Conservation (phyloP, 1,140 invertebrate genomes). For the Pseudoatta argentina region DNA sequence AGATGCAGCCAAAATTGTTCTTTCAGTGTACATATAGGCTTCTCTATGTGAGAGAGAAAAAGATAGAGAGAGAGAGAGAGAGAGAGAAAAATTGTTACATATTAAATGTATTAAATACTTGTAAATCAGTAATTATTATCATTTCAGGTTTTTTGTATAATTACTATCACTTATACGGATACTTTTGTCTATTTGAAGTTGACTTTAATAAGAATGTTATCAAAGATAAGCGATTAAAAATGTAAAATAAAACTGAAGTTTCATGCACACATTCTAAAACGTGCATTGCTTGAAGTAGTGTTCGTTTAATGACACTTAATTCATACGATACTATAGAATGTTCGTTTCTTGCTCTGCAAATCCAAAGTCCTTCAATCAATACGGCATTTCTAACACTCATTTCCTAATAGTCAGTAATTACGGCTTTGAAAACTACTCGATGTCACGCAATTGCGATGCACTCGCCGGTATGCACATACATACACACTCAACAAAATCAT, state of each 20-base stretch:
- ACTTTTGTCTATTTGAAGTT: not conserved
- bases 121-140: not conserved
- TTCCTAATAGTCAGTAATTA: constrained; percentile 56
- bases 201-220: constrained; percentile 9
- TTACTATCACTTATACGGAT: not conserved
- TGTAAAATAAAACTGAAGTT: constrained; percentile 7
- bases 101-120: not conserved
- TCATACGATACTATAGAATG: constrained; percentile 45
- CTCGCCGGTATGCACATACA: not conserved
- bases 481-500: not conserved
- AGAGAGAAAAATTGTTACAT: too few relatives aligned
- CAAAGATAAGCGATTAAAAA: not conserved
- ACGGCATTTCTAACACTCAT: constrained; percentile 50
- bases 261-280: not conserved
- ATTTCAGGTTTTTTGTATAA: not conserved
- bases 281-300: not conserved
- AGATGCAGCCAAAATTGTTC: too few relatives aligned
- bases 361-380: constrained; percentile 48
- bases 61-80: too few relatives aligned
- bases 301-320: constrained; percentile 55
- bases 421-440: constrained; percentile 37
- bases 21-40: too few relatives aligned
- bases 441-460: constrained; percentile 44
- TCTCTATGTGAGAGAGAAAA: too few relatives aligned
- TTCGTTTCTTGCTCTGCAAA: constrained; percentile 25